Percentiles rank a stretch among this genome's conserved stretches.
Evolutionary conservation across 1,140 invertebrate genomes (phyloP).

Genomic region (Schlechtendalia chinensis): DNA sequence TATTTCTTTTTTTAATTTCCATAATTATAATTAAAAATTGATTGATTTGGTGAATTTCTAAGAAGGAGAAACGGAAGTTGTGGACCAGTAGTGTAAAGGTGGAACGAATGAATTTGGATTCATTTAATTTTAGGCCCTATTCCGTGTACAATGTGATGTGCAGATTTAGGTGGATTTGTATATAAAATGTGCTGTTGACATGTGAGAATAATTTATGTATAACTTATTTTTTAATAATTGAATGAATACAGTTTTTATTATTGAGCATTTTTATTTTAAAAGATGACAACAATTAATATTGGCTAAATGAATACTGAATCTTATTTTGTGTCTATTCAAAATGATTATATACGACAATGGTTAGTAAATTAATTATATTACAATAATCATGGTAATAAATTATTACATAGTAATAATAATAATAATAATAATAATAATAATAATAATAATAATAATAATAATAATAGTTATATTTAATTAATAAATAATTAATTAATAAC

Average conservation of each 20-base stretch:
- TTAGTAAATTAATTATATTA: slow-evolving; percentile 26
- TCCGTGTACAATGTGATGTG: too few species aligned
- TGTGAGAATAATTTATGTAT: too few species aligned
- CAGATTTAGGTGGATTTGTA: too few species aligned
- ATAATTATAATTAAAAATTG: too few species aligned
- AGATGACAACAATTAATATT: background rate
- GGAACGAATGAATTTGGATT: too few species aligned
- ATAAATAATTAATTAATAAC: slow-evolving; percentile 5
- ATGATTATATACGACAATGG: background rate
- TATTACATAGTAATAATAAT: background rate
- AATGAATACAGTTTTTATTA: background rate
- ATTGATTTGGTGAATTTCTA: too few species aligned
- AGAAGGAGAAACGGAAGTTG: too few species aligned
- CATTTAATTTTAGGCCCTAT: too few species aligned
- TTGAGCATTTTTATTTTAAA: slow-evolving; percentile 21
- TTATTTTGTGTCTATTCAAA: background rate
- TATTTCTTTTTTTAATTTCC: too few species aligned
- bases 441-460: slow-evolving; percentile 22
- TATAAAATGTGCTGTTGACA: too few species aligned
- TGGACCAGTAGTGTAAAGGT: too few species aligned
- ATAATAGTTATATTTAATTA: background rate
- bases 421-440: slow-evolving; percentile 2
- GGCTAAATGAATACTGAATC: background rate
- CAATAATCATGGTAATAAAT: slow-evolving; percentile 9
- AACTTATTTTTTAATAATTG: too few species aligned